A percentile compares a stretch with the other conserved stretches of the same genome.
These are phyloP conservation scores for Orius laevigatus DNA, from an alignment of 1,140 invertebrate species.

Conservation along the genomic window DNA sequence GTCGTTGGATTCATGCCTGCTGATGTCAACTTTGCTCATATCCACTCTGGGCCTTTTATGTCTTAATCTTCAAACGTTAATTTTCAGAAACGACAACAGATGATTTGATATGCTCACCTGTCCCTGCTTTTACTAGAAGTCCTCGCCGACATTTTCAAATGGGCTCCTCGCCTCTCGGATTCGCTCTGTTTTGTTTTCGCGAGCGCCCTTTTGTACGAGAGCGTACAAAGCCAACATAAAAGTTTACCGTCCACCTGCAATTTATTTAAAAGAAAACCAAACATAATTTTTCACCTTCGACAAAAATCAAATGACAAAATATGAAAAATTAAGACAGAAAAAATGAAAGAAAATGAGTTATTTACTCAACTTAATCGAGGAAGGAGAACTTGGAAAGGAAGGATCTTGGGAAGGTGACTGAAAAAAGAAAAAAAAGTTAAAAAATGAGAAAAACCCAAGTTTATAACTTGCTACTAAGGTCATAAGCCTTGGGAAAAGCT, in stretches of 20 bases:
- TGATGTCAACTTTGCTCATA: slow-evolving; percentile 41
- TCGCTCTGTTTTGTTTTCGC: slow-evolving; percentile 80
- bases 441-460: not conserved
- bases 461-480: too few relatives aligned
- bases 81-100: slow-evolving; percentile 15
- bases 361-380: slow-evolving; percentile 1
- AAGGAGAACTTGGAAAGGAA: slow-evolving; percentile 1
- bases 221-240: slow-evolving; percentile 89
- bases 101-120: slow-evolving; percentile 25
- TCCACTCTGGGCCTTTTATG: slow-evolving; percentile 33
- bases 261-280: too few relatives aligned
- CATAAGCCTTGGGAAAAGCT: too few relatives aligned
- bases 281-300: too few relatives aligned
- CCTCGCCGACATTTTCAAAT: slow-evolving; percentile 39
- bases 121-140: slow-evolving; percentile 29
- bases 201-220: slow-evolving; percentile 81
- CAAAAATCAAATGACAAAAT: not conserved
- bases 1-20: slow-evolving; percentile 2
- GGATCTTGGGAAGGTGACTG: slow-evolving; percentile 4
- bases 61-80: slow-evolving; percentile 3
- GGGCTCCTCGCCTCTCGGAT: slow-evolving; percentile 47
- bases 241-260: slow-evolving; percentile 82
- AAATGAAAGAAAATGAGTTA: slow-evolving; percentile 8
- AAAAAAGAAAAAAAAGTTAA: not conserved
- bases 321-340: not conserved